Percentiles rank a stretch among this genome's conserved stretches.
Conservation (phyloP, 2,888 invertebrate species). For the Argyresthia albistria region DNA sequence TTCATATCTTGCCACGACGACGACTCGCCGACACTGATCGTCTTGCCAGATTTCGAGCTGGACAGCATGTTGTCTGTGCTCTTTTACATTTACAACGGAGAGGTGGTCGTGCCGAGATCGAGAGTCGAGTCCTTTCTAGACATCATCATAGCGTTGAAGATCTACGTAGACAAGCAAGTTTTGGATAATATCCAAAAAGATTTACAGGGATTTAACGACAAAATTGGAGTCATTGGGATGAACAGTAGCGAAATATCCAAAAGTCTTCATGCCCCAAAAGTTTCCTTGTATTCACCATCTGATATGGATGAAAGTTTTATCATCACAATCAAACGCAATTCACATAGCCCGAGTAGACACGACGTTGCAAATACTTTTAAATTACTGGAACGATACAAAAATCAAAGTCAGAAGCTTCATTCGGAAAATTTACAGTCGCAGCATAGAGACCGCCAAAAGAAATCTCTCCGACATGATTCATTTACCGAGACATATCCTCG, state of each 20-base stretch:
- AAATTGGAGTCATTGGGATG: background rate
- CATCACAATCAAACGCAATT: too few relatives aligned
- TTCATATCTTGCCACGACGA: conserved; percentile 42
- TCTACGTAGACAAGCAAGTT: conserved; percentile 43
- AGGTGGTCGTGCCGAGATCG: conserved; percentile 71
- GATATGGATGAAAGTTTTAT: too few relatives aligned
- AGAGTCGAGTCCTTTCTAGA: conserved; percentile 72
- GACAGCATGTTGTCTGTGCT: conserved; percentile 75
- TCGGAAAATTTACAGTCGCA: conserved; percentile 41
- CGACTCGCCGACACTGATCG: conserved; percentile 73
- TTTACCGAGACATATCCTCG: conserved; percentile 59
- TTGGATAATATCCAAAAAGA: conserved; percentile 22
- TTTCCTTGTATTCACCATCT: too few relatives aligned
- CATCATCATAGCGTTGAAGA: conserved; percentile 61
- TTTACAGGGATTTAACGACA: conserved; percentile 8
- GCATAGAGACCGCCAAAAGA: conserved; percentile 47
- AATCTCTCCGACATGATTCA: conserved; percentile 57
- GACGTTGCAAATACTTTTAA: too few relatives aligned
- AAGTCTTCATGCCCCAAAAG: too few relatives aligned
- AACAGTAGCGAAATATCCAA: background rate
- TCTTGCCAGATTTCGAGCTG: conserved; percentile 76
- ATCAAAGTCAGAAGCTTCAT: conserved; percentile 21
- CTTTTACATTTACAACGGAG: conserved; percentile 79
- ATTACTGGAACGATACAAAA: too few relatives aligned
- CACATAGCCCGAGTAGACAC: too few relatives aligned